These are phyloP conservation scores for Sylvilagus floridanus DNA, from an alignment of 2,797 vertebrate genomes.

Conservation along the genomic window DNA sequence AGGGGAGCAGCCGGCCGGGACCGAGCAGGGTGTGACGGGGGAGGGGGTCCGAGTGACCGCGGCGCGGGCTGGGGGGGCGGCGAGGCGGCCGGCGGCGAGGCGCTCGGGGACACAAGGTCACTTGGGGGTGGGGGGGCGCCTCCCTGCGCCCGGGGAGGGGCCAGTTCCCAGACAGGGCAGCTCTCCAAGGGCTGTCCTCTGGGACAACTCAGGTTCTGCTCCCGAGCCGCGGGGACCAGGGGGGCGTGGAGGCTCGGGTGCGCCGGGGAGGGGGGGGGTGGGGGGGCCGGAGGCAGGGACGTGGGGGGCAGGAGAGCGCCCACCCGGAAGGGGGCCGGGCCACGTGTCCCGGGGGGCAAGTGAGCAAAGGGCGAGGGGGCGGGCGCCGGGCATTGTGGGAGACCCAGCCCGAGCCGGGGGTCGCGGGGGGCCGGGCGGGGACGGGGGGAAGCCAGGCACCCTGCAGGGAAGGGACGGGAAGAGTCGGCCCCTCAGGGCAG, in stretches of 20 bases:
- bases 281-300: constrained; percentile 49
- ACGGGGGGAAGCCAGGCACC: not conserved
- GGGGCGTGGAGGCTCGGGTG: constrained; percentile 74
- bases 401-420: constrained; percentile 6
- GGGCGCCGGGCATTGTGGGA: constrained; percentile 45
- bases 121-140: constrained; percentile 73
- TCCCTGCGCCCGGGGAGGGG: constrained; percentile 70
- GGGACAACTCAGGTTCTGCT: constrained; percentile 76
- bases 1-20: not conserved
- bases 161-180: constrained; percentile 74
- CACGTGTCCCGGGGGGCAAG: constrained; percentile 78
- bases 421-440: not conserved
- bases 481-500: constrained; percentile 55
- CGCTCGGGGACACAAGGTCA: constrained; percentile 80
- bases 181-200: constrained; percentile 72
- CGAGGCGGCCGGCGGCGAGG: constrained; percentile 24
- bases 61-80: not conserved
- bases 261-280: constrained; percentile 60
- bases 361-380: constrained; percentile 62
- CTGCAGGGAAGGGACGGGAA: constrained; percentile 25
- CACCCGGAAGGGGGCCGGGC: constrained; percentile 66
- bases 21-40: constrained; percentile 59
- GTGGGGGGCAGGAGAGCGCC: not conserved
- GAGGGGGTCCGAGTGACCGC: constrained; percentile 63
- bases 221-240: constrained; percentile 60